Percentiles rank a stretch among this genome's conserved stretches.
phyloP scores from a whole-genome alignment of 35 echinoderm and acorn worm genomes.

The Nesometra sesokonis region DNA sequence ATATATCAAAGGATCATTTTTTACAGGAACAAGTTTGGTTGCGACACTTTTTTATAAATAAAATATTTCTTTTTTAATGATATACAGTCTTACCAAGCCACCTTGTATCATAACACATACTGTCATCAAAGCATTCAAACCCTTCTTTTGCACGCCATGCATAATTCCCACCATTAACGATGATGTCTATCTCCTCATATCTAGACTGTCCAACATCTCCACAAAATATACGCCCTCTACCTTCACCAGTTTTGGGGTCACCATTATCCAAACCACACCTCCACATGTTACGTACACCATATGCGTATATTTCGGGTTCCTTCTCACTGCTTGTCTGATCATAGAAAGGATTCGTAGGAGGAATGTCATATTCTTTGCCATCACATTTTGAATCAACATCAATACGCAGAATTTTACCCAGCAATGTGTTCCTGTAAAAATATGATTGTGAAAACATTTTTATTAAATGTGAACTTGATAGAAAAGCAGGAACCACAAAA shows the following conservation, averaged over 20 bases:
- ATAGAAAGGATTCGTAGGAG: conserved; percentile 70
- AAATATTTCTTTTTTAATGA: too few relatives aligned
- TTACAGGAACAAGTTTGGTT: too few relatives aligned
- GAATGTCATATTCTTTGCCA: conserved; percentile 51
- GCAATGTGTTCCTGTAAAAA: conserved; percentile 36
- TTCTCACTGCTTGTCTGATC: background rate
- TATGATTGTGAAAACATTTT: background rate
- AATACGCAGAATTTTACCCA: conserved; percentile 71
- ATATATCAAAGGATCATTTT: too few relatives aligned
- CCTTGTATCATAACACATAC: conserved; percentile 32
- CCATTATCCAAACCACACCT: conserved; percentile 70
- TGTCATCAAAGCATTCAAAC: conserved; percentile 38
- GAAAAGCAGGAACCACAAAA: too few relatives aligned
- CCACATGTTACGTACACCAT: conserved; percentile 91
- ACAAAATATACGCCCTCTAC: conserved; percentile 72
- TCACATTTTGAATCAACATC: conserved; percentile 50
- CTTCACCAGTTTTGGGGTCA: conserved; percentile 48
- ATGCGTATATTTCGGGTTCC: conserved; percentile 69
- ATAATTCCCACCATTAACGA: conserved; percentile 85
- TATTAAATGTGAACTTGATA: background rate
- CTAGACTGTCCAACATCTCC: conserved; percentile 78
- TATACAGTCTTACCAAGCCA: conserved; percentile 11
- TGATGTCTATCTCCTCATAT: conserved; percentile 89
- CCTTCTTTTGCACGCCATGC: conserved; percentile 87
- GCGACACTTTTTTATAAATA: too few relatives aligned